These are phyloP conservation scores for Neomonachus schauinslandi DNA, from an alignment of 2,113 vertebrate genomes.

Conservation along the genomic window DNA sequence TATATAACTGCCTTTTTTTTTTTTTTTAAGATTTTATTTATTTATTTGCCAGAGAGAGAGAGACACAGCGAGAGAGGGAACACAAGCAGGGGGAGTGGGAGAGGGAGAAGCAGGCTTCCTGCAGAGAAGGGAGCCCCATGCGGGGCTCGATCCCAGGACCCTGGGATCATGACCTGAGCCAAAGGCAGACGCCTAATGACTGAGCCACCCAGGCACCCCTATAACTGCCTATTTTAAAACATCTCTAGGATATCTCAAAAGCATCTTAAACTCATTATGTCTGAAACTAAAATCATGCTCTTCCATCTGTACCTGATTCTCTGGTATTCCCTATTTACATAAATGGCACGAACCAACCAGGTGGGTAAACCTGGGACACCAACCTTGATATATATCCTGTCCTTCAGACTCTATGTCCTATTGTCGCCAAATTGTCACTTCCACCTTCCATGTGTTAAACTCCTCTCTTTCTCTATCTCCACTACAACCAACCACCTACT, in stretches of 20 bases:
- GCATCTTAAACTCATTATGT: not conserved
- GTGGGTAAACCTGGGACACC: not conserved
- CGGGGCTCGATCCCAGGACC: too few species aligned
- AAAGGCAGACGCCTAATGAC: too few species aligned
- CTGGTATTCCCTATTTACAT: not conserved
- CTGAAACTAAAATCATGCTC: not conserved
- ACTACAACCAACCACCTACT: not conserved
- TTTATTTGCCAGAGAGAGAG: too few species aligned
- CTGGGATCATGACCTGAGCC: too few species aligned
- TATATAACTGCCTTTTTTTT: not conserved
- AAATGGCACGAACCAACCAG: not conserved
- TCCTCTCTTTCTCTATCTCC: not conserved
- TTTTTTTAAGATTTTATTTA: too few species aligned
- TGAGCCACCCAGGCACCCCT: not conserved
- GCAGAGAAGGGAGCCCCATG: too few species aligned
- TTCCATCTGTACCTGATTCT: not conserved
- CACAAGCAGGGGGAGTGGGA: too few species aligned
- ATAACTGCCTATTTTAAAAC: conserved; percentile 10
- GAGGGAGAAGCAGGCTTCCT: too few species aligned
- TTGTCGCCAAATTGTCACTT: not conserved
- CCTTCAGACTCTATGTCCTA: not conserved
- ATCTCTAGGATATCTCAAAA: not conserved
- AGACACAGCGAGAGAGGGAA: too few species aligned
- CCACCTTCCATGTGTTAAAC: conserved; percentile 3
- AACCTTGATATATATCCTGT: conserved; percentile 11